Base-by-base conservation (phyloP, 2,113 vertebrate species). In the Henicopernis longicauda region DNA sequence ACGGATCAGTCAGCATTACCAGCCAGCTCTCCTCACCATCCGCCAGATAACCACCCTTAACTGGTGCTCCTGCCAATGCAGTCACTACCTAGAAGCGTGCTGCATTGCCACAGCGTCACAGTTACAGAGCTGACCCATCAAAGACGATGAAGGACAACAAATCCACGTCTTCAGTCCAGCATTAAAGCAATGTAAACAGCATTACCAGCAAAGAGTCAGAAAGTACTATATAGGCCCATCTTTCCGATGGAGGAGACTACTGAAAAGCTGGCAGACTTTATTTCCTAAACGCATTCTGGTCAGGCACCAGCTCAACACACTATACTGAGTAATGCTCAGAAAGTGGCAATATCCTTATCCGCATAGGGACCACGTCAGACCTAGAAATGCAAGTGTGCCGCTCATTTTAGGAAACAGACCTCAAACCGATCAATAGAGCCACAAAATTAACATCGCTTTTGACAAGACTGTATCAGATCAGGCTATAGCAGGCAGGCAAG, bases 11-110 rank as follows among this genome's bases (percentile, higher is more conserved):
- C 58, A 44, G 73, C 36, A 4, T 6, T 23, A 38, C 29, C 65
- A 57, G 70, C 10, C 79, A 83, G 52, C 18, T 27, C 5, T 47
- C 62, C 54, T 49, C 62, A 16, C 14, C 38, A 4, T 3, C 16
- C 11, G 0, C 1, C 7, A 27, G 25, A 14, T 2, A 21, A 26
- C 25, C 71, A 11, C n/a, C 38, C 42, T 13, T 14, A 31, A 27
- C 52, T 7, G 23, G 16, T 9, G 57, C 72, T 67, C 20, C 82
- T 49, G 25, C 34, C 66, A 32, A 9, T 0, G 3, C 34, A 11
- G 19, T 6, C n/a, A 9, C 25, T 3, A 32, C 59, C 26, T 20
- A 17, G 2, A 7, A 40, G 27, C 0, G 0, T 9, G 38, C 65
- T 26, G 78, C 66, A 3, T 1, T 27, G 52, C 47, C 10, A 1